Evolutionary conservation across 2,888 invertebrate genomes (phyloP).

Genomic region (Gymnocheta viridis): DNA sequence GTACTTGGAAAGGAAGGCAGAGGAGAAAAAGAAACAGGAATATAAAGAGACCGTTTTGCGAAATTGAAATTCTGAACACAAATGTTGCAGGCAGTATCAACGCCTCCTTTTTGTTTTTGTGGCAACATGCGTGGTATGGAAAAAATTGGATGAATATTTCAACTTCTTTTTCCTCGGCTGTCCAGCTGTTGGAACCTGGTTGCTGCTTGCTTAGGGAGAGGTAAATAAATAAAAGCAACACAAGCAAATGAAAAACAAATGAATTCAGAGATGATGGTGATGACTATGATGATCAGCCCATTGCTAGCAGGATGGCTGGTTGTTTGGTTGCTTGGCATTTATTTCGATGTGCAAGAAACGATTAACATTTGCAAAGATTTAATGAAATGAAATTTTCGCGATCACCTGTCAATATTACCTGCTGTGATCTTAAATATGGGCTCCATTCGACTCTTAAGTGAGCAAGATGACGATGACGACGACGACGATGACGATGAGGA

Average conservation of each 20-base stretch:
- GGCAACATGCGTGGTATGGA: slow-evolving; percentile 59
- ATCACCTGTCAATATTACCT: slow-evolving; percentile 77
- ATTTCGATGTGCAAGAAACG: slow-evolving; percentile 63
- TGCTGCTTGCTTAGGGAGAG: slow-evolving; percentile 3
- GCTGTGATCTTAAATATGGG: slow-evolving; percentile 75
- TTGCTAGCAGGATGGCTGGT: slow-evolving; percentile 35
- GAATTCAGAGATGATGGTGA: slow-evolving; percentile 37
- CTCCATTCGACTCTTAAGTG: slow-evolving; percentile 46
- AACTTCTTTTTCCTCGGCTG: slow-evolving; percentile 34
- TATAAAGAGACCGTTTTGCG: slow-evolving; percentile 62
- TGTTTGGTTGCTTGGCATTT: slow-evolving; percentile 34
- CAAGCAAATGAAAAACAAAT: slow-evolving; percentile 23
- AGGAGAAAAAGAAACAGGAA: neutral
- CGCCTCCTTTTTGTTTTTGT: slow-evolving; percentile 66
- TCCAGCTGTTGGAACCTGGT: slow-evolving; percentile 49
- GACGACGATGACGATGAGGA: slow-evolving; percentile 39
- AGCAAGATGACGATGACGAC: slow-evolving; percentile 33
- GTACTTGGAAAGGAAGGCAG: slow-evolving; percentile 6
- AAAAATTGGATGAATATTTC: slow-evolving; percentile 54
- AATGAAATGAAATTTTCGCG: slow-evolving; percentile 77
- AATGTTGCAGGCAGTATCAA: slow-evolving; percentile 66
- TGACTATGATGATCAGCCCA: slow-evolving; percentile 45
- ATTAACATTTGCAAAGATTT: slow-evolving; percentile 74
- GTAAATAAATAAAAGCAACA: slow-evolving; percentile 17
- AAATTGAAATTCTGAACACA: slow-evolving; percentile 71